Percentiles rank a stretch among this genome's conserved stretches.
phyloP scores from a whole-genome alignment of 2,113 vertebrate species.

The Coregonus clupeaformis region DNA sequence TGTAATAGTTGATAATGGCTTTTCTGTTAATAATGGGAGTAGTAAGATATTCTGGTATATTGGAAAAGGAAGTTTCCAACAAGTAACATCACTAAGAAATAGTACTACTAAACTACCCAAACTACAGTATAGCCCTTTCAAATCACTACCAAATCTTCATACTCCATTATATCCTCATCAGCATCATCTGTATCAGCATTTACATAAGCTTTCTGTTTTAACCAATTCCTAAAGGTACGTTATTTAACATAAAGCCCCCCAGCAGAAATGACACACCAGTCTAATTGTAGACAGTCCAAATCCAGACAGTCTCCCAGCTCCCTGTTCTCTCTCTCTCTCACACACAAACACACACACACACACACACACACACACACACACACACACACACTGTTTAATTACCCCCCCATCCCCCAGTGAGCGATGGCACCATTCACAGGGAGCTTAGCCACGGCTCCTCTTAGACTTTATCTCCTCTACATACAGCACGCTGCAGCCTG shows the following conservation, averaged over 20 bases:
- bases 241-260: too few species aligned
- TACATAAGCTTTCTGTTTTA: background rate
- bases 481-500: slow-evolving; percentile 20
- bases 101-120: too few species aligned
- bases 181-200: too few species aligned
- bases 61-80: too few species aligned
- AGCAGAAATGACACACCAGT: background rate
- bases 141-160: too few species aligned
- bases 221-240: background rate
- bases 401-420: slow-evolving; percentile 50
- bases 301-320: slow-evolving; percentile 13
- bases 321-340: slow-evolving; percentile 54
- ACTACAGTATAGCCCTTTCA: too few species aligned
- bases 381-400: slow-evolving; percentile 66
- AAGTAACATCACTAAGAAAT: too few species aligned
- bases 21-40: too few species aligned
- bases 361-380: background rate
- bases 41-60: too few species aligned
- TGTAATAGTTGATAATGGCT: too few species aligned
- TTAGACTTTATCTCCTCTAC: slow-evolving; percentile 34
- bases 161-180: too few species aligned
- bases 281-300: background rate
- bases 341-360: too few species aligned
- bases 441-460: slow-evolving; percentile 55
- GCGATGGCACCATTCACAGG: slow-evolving; percentile 56